Evolutionary conservation across 2,888 invertebrate genomes (phyloP), one percentile per base, ranked within the genome.

Genomic region (Drosophila kambysellisi): DNA sequence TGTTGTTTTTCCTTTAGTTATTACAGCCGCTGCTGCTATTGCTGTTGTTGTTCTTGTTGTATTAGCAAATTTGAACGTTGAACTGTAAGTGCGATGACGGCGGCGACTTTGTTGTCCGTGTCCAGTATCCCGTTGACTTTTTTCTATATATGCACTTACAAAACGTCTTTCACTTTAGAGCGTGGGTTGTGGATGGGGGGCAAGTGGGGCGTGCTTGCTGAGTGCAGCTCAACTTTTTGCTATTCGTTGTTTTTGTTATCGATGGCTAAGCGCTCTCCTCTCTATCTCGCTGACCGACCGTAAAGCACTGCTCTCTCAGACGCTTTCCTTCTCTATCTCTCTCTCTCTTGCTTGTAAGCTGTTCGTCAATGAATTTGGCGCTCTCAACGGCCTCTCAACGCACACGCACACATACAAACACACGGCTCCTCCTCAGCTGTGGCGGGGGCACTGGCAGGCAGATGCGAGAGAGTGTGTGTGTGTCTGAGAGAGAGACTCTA

Each of bases 181-280:
- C 53, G 60, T 63, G 50, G 56, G 54, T 66, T 61, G 35, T 53
- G 64, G 54, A 69, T 64, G 67, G 54, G 54, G 33, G 63, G 41
- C 50, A 35, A 39, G 70, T 72, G 58, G 54, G 41, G 59, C 62
- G 50, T 53, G 56, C 61, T 59, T 57, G 70, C 56, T 76, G 74
- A 74, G 81, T 83, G 91, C 85, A 88, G 81, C 83, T 61, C 68
- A 80, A 79, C 72, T 78, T 70, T 60, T 60, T 35, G 25, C 57
- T 78, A 54, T 83, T 89, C 89, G 88, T 90, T 90, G 88, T 88
- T 87, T 81, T 88, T 86, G 89, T 86, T 90, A 71, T 86, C 70
- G 74, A 76, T 86, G 87, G 67, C 68, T 68, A 62, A 41, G 39
- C 54, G 70, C 74, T 63, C 71, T 69, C 53, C 20, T 43, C 43